Conservation (phyloP, 2,888 invertebrate species). For the Furcula furcula region DNA sequence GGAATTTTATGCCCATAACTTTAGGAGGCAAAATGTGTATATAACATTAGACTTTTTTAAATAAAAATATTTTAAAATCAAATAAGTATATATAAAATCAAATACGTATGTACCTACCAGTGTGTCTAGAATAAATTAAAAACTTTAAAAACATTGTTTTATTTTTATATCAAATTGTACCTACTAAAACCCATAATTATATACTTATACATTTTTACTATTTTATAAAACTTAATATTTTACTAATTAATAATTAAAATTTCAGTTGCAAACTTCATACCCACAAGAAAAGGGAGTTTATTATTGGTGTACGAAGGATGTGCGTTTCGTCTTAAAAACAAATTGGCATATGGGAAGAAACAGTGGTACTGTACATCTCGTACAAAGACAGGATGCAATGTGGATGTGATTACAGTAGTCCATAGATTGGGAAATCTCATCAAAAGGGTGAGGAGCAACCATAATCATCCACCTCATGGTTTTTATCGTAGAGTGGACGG, state of each 20-base stretch:
- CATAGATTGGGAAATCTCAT: conserved; percentile 52
- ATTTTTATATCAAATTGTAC: not conserved
- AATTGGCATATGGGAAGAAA: conserved; percentile 69
- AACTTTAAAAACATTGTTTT: not conserved
- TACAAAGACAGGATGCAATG: conserved; percentile 65
- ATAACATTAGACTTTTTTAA: no score
- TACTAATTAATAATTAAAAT: conserved; percentile 22
- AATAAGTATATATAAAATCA: no score
- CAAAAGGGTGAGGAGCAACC: conserved; percentile 57
- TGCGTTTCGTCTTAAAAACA: conserved; percentile 68
- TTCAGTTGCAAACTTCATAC: conserved; percentile 70
- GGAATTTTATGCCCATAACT: no score
- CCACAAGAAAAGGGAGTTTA: conserved; percentile 65
- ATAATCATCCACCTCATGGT: conserved; percentile 65
- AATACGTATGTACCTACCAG: not conserved
- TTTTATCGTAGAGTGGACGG: conserved; percentile 65
- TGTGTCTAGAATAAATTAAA: not conserved
- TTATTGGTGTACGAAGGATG: conserved; percentile 64
- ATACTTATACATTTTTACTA: not conserved
- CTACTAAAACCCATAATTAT: not conserved
- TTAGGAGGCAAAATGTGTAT: no score
- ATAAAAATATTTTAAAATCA: no score
- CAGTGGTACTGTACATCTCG: conserved; percentile 73
- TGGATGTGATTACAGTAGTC: conserved; percentile 60
- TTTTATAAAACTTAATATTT: no score